phyloP scores from a whole-genome alignment of 2,888 invertebrate species.

The Sesia bembeciformis region DNA sequence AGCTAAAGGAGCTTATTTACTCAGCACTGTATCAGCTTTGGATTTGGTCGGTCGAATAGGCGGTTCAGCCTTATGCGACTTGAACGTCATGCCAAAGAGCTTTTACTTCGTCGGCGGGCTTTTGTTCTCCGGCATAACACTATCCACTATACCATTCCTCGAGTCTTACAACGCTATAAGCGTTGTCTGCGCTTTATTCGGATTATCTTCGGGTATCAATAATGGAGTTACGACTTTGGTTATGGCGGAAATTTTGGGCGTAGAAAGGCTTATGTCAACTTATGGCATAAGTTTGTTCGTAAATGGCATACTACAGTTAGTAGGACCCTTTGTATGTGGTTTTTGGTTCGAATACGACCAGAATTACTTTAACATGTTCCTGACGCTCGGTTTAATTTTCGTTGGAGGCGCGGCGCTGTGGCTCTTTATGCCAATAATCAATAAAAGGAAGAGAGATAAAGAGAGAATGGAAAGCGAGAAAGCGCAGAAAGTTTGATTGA shows the following conservation, averaged over 20 bases:
- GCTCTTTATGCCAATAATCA: slow-evolving; percentile 84
- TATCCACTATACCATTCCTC: slow-evolving; percentile 81
- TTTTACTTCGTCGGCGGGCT: slow-evolving; percentile 88
- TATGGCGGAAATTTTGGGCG: slow-evolving; percentile 91
- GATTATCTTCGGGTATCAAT: slow-evolving; percentile 87
- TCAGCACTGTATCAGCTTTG: slow-evolving; percentile 86
- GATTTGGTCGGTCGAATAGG: slow-evolving; percentile 90
- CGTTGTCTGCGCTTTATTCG: slow-evolving; percentile 83
- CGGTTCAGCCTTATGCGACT: slow-evolving; percentile 87
- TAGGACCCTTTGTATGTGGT: slow-evolving; percentile 88
- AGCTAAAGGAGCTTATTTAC: slow-evolving; percentile 79
- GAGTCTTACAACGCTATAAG: slow-evolving; percentile 77
- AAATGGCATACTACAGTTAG: slow-evolving; percentile 85
- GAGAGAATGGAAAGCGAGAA: slow-evolving; percentile 17
- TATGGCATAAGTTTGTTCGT: slow-evolving; percentile 91
- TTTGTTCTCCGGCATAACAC: slow-evolving; percentile 83
- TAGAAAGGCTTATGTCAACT: slow-evolving; percentile 86
- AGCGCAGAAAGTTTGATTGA: slow-evolving; percentile 3
- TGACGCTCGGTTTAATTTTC: slow-evolving; percentile 82
- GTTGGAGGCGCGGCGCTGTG: slow-evolving; percentile 83
- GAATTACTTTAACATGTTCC: slow-evolving; percentile 82
- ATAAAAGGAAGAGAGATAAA: slow-evolving; percentile 42
- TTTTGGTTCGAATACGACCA: slow-evolving; percentile 77
- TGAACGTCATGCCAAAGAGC: slow-evolving; percentile 84
- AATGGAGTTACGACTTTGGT: slow-evolving; percentile 90